Base-by-base conservation (phyloP, 2,113 vertebrate species). In the Perca schrenkii region DNA sequence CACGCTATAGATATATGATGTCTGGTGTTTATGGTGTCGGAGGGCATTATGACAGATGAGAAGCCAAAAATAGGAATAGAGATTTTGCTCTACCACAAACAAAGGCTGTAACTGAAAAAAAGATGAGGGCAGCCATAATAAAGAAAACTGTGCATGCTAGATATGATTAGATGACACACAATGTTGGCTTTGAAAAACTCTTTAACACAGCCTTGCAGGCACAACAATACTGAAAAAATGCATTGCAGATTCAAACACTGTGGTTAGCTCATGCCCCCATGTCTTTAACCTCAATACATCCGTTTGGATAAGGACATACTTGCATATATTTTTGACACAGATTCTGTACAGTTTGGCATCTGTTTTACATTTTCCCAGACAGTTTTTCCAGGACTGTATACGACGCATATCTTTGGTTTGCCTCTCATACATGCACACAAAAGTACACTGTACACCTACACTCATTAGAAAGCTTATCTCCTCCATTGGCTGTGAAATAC, bases 401-500 rank as follows among this genome's bases (percentile, higher is more conserved):
- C 53, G 13, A 31, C 46, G n/a, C 46, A 50, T 34, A 58, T 58
- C 43, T 73, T 1, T 74, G 47, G 73, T 83, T 82, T 47, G 21
- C 6, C 12, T 66, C 71, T 66, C 28, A 25, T 58, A 65, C 63
- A 31, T 84, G 76, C 75, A 81, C 56, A 31, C 53, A 82, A 77
- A 75, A 66, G 81, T 8, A 63, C 52, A 53, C 40, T 49, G 72
- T 36, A 80, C 77, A 80, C 72, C 53, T 61, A 68, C 66, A 80
- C 50, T 43, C 82, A 66, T 62, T 40, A 65, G 62, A 65, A 80
- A 54, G 65, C 84, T 88, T 91, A 89, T 91, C 91, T 88, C 56
- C 50, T 69, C 73, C 81, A 91, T 93, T 86, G 36, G 67, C 89
- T 84, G 86, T 79, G 74, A 91, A 91, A 87, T 47, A 78, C 86